These are phyloP conservation scores for Aeoliscus strigatus DNA, from an alignment of 2,797 vertebrate genomes.

Conservation along the genomic window DNA sequence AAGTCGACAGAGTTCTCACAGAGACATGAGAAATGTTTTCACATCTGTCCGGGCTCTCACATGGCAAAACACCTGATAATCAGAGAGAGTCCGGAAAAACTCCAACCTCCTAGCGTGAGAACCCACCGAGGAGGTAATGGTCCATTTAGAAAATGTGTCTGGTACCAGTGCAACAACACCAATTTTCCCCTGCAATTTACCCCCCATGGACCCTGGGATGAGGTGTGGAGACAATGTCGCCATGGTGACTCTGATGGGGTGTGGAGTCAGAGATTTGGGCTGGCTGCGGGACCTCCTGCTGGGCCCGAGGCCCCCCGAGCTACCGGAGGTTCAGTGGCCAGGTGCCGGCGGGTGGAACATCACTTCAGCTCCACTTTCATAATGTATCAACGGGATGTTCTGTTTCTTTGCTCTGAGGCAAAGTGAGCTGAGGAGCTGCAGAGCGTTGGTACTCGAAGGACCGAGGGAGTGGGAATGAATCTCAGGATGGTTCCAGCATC, in stretches of 20 bases:
- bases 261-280: conserved; percentile 28
- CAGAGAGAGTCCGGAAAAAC: conserved; percentile 40
- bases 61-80: conserved; percentile 30
- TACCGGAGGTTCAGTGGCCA: not conserved
- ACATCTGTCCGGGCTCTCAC: conserved; percentile 20
- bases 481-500: conserved; percentile 1
- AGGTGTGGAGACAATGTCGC: conserved; percentile 41
- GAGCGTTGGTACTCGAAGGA: not conserved
- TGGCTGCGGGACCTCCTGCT: conserved; percentile 21
- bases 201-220: conserved; percentile 64
- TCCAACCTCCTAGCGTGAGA: conserved; percentile 39
- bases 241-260: conserved; percentile 39
- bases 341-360: conserved; percentile 11
- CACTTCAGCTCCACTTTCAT: conserved; percentile 25
- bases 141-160: conserved; percentile 58
- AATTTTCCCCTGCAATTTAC: conserved; percentile 69
- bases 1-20: too few relatives aligned
- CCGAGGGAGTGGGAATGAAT: conserved; percentile 2
- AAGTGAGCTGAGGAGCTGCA: conserved; percentile 8
- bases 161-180: conserved; percentile 64
- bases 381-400: conserved; percentile 24
- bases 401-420: not conserved
- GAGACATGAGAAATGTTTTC: conserved; percentile 29
- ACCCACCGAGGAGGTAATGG: conserved; percentile 62
- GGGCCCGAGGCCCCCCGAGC: conserved; percentile 25